Conservation (phyloP, 2,797 vertebrate species). For the Aulostomus chinensis region DNA sequence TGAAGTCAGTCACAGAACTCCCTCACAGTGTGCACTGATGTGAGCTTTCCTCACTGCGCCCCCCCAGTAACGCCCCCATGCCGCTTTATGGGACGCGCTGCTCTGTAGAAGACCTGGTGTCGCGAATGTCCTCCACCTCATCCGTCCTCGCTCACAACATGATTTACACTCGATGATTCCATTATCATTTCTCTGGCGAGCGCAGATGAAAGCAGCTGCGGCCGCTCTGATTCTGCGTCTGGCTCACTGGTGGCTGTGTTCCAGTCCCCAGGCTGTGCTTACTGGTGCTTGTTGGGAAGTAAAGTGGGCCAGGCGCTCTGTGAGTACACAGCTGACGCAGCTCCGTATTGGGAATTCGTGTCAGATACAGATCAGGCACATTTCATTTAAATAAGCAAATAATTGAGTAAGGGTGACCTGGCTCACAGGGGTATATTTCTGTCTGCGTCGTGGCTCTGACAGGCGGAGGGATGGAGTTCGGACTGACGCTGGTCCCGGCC, state of each 20-base stretch:
- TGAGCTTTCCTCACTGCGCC: no score
- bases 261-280: constrained; percentile 89
- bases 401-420: constrained; percentile 69
- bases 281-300: constrained; percentile 77
- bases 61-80: no score
- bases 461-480: constrained; percentile 57
- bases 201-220: no score
- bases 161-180: no score
- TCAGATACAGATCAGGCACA: constrained; percentile 75
- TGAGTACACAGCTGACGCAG: constrained; percentile 62
- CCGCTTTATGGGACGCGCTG: no score
- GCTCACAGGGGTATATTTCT: constrained; percentile 60
- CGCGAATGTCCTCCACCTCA: no score
- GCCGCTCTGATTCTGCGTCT: constrained; percentile 97
- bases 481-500: constrained; percentile 62
- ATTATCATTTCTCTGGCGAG: no score
- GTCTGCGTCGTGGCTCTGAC: constrained; percentile 36
- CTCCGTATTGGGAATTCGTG: constrained; percentile 68
- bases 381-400: constrained; percentile 78
- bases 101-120: no score
- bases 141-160: no score
- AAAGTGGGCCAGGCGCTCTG: constrained; percentile 80
- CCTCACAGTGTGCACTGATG: no score
- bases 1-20: not conserved
- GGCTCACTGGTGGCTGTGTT: constrained; percentile 91